A percentile compares a stretch with the other conserved stretches of the same genome.
These are phyloP conservation scores for Gobionotothen gibberifrons DNA, from an alignment of 2,797 vertebrate genomes.

Conservation along the genomic window DNA sequence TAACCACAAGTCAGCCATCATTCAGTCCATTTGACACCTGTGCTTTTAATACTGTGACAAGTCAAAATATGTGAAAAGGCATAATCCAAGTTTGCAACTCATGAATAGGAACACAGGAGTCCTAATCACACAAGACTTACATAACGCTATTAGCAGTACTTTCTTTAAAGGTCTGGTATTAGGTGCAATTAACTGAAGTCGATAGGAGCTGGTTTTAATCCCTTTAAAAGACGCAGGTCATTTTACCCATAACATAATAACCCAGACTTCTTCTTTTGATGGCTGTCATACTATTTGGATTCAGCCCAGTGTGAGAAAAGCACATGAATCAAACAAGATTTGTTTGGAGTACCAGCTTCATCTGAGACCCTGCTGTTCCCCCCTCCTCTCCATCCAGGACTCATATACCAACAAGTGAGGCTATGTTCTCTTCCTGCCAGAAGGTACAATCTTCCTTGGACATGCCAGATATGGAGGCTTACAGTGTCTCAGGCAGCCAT, in stretches of 20 bases:
- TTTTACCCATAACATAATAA: background rate
- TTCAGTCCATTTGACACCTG: background rate
- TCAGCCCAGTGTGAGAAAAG: slow-evolving; percentile 2
- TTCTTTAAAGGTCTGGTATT: background rate
- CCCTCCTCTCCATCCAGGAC: slow-evolving; percentile 14
- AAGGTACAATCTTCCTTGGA: slow-evolving; percentile 53
- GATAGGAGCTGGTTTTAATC: slow-evolving; percentile 7
- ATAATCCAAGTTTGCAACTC: background rate
- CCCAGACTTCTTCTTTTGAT: background rate
- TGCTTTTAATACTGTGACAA: background rate
- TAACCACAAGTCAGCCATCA: background rate
- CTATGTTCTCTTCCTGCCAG: slow-evolving; percentile 44
- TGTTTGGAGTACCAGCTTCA: slow-evolving; percentile 6
- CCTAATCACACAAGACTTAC: background rate
- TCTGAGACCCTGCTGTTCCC: slow-evolving; percentile 17
- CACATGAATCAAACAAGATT: slow-evolving; percentile 30
- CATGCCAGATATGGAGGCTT: slow-evolving; percentile 55
- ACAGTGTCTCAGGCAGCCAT: slow-evolving; percentile 52
- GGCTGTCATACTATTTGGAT: slow-evolving; percentile 25
- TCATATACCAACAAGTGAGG: slow-evolving; percentile 42
- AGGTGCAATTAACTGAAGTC: background rate
- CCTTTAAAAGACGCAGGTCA: background rate
- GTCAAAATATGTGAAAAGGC: background rate
- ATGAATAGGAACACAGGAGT: background rate
- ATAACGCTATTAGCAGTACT: background rate